phyloP scores from a whole-genome alignment of 2,113 vertebrate genomes.

The Nycticebus coucang region DNA sequence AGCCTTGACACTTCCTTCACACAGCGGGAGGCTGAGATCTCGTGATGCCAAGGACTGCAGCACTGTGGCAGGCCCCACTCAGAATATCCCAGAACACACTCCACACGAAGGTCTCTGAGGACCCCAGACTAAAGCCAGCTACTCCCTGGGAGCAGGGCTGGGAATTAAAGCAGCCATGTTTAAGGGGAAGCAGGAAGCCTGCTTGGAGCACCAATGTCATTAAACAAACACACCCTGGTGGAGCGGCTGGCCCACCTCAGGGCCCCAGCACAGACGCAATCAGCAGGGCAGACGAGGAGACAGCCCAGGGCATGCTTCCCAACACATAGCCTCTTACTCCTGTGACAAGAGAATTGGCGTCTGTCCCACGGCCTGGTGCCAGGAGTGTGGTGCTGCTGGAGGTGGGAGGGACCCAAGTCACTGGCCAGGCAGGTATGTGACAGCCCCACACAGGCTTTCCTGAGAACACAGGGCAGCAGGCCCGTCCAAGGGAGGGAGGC shows the following conservation, averaged over 20 bases:
- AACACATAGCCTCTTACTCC: not conserved
- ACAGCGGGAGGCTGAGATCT: accelerated
- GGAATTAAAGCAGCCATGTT: slow-evolving; percentile 76
- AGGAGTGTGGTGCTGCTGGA: not conserved
- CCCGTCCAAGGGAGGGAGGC: too few species aligned
- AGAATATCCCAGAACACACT: not conserved
- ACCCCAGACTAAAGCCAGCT: slow-evolving; percentile 71
- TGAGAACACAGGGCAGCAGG: not conserved
- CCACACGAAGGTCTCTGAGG: not conserved
- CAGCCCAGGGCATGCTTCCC: not conserved
- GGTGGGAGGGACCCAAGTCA: not conserved
- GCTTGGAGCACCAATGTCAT: slow-evolving; percentile 73
- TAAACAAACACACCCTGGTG: slow-evolving; percentile 73
- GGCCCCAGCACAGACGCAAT: not conserved
- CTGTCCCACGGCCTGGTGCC: not conserved
- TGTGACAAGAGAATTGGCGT: not conserved
- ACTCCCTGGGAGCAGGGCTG: slow-evolving; percentile 57
- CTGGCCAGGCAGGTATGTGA: not conserved
- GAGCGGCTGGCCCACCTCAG: slow-evolving; percentile 43
- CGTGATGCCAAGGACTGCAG: accelerated
- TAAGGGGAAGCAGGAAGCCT: slow-evolving; percentile 72
- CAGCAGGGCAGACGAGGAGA: not conserved
- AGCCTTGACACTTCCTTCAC: slow-evolving; percentile 66
- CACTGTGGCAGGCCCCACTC: accelerated
- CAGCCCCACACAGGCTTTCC: not conserved